Percentiles rank a stretch among this genome's conserved stretches.
Conservation (phyloP, 2,113 vertebrate species). For the Macrotis lagotis region DNA sequence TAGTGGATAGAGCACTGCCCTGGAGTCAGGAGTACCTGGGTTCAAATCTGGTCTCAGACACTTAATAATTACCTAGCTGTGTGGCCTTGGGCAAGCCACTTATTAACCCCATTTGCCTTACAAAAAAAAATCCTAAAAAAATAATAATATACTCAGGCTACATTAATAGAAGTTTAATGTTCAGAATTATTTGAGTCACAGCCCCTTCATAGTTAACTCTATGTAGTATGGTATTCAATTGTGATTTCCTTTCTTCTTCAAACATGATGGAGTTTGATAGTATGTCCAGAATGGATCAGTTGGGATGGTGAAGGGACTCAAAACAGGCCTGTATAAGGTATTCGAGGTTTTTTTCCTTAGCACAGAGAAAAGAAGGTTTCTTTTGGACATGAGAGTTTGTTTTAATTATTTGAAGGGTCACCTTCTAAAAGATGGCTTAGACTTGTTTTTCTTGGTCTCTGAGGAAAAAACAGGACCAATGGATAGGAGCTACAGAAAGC, state of each 20-base stretch:
- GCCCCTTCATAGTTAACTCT: background rate
- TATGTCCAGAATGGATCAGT: background rate
- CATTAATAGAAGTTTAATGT: background rate
- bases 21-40: too few relatives aligned
- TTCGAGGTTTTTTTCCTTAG: background rate
- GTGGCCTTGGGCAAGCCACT: too few relatives aligned
- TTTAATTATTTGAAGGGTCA: background rate
- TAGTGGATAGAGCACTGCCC: too few relatives aligned
- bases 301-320: background rate
- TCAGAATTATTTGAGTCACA: background rate
- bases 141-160: background rate
- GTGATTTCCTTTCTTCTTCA: background rate
- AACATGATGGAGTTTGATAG: background rate
- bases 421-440: background rate
- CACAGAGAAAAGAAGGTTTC: background rate
- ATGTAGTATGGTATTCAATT: background rate
- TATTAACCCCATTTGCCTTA: too few relatives aligned
- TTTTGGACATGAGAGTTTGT: background rate
- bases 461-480: background rate
- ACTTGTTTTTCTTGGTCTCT: background rate
- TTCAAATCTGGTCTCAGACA: too few relatives aligned
- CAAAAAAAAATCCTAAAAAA: too few relatives aligned
- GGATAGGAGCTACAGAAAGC: background rate
- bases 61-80: too few relatives aligned
- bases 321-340: background rate